These are phyloP conservation scores for human (Homo sapiens) DNA, from an alignment of 2,113 vertebrate genomes.

Conservation along the genomic window GRCh38 chr9:124497501-124498000, in stretches of 20 bases:
- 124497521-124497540: not conserved
- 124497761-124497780: not conserved
- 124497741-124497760: not conserved
- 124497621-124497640: too few relatives aligned
- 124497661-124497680: not conserved
- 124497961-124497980: not conserved
- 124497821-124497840: not conserved
- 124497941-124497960: not conserved
- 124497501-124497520: not conserved
- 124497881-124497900: not conserved
- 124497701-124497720: not conserved
- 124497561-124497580: accelerated
- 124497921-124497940: not conserved
- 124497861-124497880: not conserved
- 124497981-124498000: not conserved
- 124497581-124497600: not conserved
- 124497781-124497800: not conserved
- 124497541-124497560: not conserved
- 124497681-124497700: not conserved
- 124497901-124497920: not conserved
- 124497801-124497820: not conserved
- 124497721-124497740: not conserved
- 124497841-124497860: not conserved
- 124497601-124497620: not conserved
- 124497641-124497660: not conserved